Evolutionary conservation across 2,113 vertebrate genomes (phyloP), one percentile per base, ranked within the genome.

Genomic region (Mormoops blainvillei): DNA sequence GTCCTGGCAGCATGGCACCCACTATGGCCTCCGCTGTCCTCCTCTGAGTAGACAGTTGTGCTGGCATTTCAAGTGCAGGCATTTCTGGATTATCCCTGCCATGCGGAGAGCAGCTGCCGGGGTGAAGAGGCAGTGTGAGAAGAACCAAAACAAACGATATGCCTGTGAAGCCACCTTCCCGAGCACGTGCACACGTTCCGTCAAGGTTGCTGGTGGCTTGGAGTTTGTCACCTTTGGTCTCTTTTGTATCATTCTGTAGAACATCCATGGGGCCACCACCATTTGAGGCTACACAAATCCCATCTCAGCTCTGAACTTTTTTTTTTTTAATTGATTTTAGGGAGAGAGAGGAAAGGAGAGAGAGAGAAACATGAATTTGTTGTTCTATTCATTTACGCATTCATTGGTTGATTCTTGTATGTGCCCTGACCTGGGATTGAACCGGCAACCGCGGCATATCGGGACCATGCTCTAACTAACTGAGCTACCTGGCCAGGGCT

Each of bases 11-110:
- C 22, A 9, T 19, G n/a, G 16, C 43, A 4, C 41, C 31, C 11
- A 0, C 26, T 18, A 0, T 26, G 18, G 20, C 20, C 56, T 41
- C 26, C 0, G 19, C 3, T 16, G 16, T 41, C 63, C 36, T 6
- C 54, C 67, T 73, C 67, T 9, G 13, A 28, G 18, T 56, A 5
- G 45, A 16, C 56, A 16, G 24, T 28, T 33, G 38, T 20, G 33
- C 67, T 56, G 20, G 33, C 48, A 7, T 16, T 36, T 14, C n/a
- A 52, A 74, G 31, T 36, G n/a, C 8, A 3, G 76, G 28, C 9
- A 0, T 38, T n/a, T 54, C 36, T 26, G 13, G n/a, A 33, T 20
- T 1, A 22, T 26, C 18, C 18, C 22, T 58, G 31, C 19, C 24
- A 0, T 20, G 86, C 33, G 36, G 43, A 52, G 33, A n/a, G 24